Percentiles rank a stretch among this genome's conserved stretches.
phyloP scores from a whole-genome alignment of 2,113 vertebrate species.

The Sceloporus tristichus region DNA sequence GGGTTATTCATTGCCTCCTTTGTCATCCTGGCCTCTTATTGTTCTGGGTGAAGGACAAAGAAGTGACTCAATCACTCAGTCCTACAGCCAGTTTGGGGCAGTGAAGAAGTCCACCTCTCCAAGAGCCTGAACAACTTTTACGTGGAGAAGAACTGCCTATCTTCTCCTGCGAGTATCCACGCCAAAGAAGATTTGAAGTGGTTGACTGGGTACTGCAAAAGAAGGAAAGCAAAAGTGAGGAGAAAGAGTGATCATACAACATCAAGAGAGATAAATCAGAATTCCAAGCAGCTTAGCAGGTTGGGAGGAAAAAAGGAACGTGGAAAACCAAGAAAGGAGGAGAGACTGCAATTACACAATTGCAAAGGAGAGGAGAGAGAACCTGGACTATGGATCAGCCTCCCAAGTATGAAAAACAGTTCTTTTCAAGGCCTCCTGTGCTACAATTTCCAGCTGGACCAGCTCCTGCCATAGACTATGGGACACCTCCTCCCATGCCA shows the following conservation, averaged over 20 bases:
- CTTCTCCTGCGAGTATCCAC: background rate
- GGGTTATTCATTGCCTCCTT: conserved; percentile 1
- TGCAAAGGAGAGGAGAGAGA: background rate
- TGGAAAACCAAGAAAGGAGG: background rate
- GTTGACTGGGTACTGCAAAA: too few relatives aligned
- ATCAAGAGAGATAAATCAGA: background rate
- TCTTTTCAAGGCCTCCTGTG: rapidly evolving
- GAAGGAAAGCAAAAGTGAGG: background rate
- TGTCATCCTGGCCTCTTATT: background rate
- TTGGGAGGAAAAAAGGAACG: too few relatives aligned
- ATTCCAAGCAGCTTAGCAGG: too few relatives aligned
- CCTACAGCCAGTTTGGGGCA: too few relatives aligned
- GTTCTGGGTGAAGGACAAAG: too few relatives aligned
- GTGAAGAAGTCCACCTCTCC: background rate
- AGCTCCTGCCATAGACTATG: background rate
- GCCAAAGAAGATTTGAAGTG: background rate
- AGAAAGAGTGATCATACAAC: too few relatives aligned
- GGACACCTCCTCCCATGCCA: background rate
- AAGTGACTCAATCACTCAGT: background rate
- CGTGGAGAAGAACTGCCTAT: background rate
- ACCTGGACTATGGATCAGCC: background rate
- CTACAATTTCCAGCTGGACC: background rate
- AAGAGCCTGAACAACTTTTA: background rate
- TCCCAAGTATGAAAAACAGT: background rate
- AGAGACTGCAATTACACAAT: background rate